Base-by-base conservation (phyloP, 2,888 invertebrate genomes). In the Ellobium chinense region DNA sequence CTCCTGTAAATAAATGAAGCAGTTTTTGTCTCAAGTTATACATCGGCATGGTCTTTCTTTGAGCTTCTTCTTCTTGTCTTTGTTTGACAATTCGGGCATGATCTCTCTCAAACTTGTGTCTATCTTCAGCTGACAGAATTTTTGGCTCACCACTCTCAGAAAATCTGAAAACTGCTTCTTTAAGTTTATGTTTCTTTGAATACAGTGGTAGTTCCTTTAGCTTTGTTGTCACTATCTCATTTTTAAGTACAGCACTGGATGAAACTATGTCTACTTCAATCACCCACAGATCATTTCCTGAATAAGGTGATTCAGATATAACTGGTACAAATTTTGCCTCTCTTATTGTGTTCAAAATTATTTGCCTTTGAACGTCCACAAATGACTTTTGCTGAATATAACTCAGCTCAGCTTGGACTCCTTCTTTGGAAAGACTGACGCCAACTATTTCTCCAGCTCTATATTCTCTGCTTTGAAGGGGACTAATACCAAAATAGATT, bases 191-290 rank as follows among this genome's bases (percentile, higher is more conserved):
- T 12, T 39, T 65, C 31, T 29, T 63, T 31, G n/a, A 24, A 24
- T 56, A 46, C 39, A 29, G 24, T 21, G 65, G n/a, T 14, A 77
- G 60, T 24, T 14, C n/a, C 36, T 65, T 66, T n/a, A 83, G 37
- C 36, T 76, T 80, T 9, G 72, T 72, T 58, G 12, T 21, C 63
- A 86, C 80, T 7, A 82, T 83, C 21, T 84, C 82, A 46, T 81
- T 76, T 29, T 54, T 56, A 21, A 84, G 66, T 14, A 83, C 31
- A 1, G 27, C 37, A n/a, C 65, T 72, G 58, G 63, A 60, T 4
- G 86, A 83, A 21, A 83, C 76, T 39, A 86, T 78, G 75, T 86
- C 86, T 24, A 86, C 56, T 63, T 86, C 86, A n/a, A 86, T 39
- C 4, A 86, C 82, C 24, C 58, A 81, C 1, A 81, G 60, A 1